These are phyloP conservation scores for Planococcus citri DNA, from an alignment of 1,140 invertebrate species.

Conservation along the genomic window DNA sequence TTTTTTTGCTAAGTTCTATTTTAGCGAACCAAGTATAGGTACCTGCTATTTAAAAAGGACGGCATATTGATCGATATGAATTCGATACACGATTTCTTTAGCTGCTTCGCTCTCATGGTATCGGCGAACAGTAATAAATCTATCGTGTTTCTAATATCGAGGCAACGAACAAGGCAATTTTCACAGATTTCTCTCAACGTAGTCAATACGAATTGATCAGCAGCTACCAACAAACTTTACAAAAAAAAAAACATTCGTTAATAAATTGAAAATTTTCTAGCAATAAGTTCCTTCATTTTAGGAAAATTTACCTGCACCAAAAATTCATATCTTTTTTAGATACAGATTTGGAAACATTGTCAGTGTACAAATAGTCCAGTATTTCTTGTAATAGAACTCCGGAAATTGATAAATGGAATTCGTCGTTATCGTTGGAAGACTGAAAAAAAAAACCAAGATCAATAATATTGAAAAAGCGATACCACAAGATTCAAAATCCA, in stretches of 20 bases:
- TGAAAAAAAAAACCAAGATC: not conserved
- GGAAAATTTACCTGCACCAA: not conserved
- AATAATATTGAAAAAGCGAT: not conserved
- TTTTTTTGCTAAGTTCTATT: too few species aligned
- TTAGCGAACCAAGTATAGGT: too few species aligned
- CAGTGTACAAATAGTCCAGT: not conserved
- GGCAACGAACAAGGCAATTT: constrained; percentile 41
- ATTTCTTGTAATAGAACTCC: not conserved
- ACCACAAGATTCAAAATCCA: not conserved
- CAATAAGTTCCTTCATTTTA: not conserved
- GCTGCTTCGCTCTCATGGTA: constrained; percentile 48
- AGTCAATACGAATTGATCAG: constrained; percentile 53
- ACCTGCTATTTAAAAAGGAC: constrained; percentile 48
- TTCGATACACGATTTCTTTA: constrained; percentile 53
- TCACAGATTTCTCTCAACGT: constrained; percentile 55
- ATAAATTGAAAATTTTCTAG: not conserved
- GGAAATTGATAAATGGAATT: not conserved
- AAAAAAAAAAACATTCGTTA: not conserved
- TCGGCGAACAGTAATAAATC: constrained; percentile 52
- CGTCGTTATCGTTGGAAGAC: not conserved
- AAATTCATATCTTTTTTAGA: constrained; percentile 2
- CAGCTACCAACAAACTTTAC: constrained; percentile 48
- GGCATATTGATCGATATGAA: constrained; percentile 55
- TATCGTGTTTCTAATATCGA: constrained; percentile 54
- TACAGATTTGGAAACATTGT: not conserved